phyloP scores from a whole-genome alignment of 2,113 vertebrate genomes.

The Mellivora capensis region DNA sequence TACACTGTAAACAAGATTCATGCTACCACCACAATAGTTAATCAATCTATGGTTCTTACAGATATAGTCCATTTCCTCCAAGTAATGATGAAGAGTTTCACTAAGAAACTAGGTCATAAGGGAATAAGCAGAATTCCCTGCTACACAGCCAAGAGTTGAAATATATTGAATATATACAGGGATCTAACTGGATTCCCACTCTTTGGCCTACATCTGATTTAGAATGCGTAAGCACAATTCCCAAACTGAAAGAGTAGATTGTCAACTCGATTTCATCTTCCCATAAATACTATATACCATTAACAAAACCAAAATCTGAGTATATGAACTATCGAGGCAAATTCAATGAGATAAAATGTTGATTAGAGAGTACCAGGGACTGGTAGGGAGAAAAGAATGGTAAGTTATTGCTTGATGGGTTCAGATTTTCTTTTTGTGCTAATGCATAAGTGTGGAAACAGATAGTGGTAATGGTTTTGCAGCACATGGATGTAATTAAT shows the following conservation, averaged over 20 bases:
- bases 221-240: neutral
- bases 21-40: neutral
- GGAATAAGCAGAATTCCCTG: neutral
- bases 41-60: neutral
- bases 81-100: constrained; percentile 5
- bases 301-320: neutral
- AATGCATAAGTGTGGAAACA: neutral
- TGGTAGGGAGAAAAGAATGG: neutral
- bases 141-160: neutral
- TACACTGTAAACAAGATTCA: neutral
- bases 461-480: neutral
- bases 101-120: neutral
- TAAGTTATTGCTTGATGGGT: neutral
- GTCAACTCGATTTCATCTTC: neutral
- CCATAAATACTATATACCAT: neutral
- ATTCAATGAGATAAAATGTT: neutral
- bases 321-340: constrained; percentile 29
- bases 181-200: constrained; percentile 9
- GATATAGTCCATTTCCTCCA: constrained; percentile 10
- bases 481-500: constrained; percentile 15
- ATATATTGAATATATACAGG: neutral
- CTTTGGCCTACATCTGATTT: constrained; percentile 33
- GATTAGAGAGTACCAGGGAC: neutral
- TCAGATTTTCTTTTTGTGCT: neutral
- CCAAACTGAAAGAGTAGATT: neutral